Conservation (phyloP, 1,140 invertebrate genomes). For the Heterodera schachtii region DNA sequence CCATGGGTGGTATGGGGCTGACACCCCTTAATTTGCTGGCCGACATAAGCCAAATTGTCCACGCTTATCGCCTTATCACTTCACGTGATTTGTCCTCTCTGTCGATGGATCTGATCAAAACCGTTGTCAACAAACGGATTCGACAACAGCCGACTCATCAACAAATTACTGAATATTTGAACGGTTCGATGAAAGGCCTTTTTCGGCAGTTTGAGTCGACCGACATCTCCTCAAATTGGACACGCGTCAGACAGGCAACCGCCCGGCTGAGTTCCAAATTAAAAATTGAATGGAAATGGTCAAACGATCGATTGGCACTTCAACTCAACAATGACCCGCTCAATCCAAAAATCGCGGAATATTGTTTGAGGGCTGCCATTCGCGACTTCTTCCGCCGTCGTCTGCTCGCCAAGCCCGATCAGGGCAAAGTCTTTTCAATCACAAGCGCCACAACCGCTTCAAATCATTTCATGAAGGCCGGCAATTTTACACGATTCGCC, state of each 20-base stretch:
- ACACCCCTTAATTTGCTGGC: constrained; percentile 23
- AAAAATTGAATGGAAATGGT: background rate
- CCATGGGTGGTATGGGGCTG: constrained; percentile 21
- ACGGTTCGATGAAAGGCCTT: background rate
- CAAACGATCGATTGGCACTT: background rate
- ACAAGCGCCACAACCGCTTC: background rate
- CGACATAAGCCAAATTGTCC: constrained; percentile 15
- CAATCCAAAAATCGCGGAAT: constrained; percentile 3
- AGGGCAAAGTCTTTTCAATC: constrained; percentile 27
- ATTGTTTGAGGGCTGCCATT: background rate
- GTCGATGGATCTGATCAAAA: background rate
- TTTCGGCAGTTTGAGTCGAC: background rate
- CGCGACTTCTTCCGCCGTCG: constrained; percentile 2
- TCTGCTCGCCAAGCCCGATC: constrained; percentile 23
- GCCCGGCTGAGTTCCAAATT: background rate
- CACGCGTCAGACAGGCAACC: background rate
- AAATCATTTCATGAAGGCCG: background rate
- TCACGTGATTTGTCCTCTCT: constrained; percentile 4
- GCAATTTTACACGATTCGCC: constrained; percentile 11
- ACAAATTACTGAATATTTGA: background rate
- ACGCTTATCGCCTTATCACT: constrained; percentile 14
- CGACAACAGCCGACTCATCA: background rate
- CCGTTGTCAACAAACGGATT: background rate
- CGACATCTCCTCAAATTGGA: background rate
- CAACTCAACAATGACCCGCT: background rate